A percentile compares a stretch with the other conserved stretches of the same genome.
phyloP scores from a whole-genome alignment of 2,888 invertebrate genomes.

The Melinopterus prodromus region DNA sequence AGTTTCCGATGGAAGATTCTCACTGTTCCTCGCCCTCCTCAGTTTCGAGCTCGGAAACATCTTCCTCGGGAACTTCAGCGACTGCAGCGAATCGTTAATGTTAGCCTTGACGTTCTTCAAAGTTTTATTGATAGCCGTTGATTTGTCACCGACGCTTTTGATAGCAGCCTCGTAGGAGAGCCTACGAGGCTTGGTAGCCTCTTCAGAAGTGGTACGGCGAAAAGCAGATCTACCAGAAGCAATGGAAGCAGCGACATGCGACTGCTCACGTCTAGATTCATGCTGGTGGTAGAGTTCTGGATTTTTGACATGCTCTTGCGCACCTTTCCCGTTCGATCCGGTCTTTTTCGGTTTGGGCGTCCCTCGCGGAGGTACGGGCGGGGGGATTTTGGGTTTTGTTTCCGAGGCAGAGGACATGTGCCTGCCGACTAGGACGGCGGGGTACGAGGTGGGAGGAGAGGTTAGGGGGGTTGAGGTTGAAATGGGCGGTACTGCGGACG shows the following conservation, averaged over 20 bases:
- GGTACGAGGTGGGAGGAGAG: conserved; percentile 70
- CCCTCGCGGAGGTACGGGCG: conserved; percentile 88
- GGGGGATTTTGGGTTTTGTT: conserved; percentile 81
- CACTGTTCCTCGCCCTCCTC: conserved; percentile 9
- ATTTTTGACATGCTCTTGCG: conserved; percentile 39
- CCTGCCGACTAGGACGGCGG: conserved; percentile 77
- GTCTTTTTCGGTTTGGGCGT: conserved; percentile 73
- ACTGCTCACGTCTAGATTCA: neutral
- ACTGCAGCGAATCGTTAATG: neutral
- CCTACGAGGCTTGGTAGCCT: neutral
- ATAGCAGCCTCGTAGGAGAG: neutral
- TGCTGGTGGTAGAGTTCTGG: conserved; percentile 14
- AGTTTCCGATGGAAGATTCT: conserved; percentile 21
- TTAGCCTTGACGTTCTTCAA: neutral
- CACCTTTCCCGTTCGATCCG: conserved; percentile 54
- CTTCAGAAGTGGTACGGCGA: neutral
- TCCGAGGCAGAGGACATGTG: conserved; percentile 58
- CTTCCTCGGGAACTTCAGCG: conserved; percentile 18
- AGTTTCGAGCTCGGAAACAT: conserved; percentile 17
- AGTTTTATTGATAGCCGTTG: neutral
- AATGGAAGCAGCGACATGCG: neutral
- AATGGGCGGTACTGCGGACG: conserved; percentile 26
- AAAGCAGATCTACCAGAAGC: conserved; percentile 17
- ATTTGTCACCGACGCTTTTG: neutral
- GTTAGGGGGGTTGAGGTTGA: conserved; percentile 59